Percentiles rank a stretch among this genome's conserved stretches.
Evolutionary conservation across 2,888 invertebrate species (phyloP).

Genomic region (Calameuta idolon): DNA sequence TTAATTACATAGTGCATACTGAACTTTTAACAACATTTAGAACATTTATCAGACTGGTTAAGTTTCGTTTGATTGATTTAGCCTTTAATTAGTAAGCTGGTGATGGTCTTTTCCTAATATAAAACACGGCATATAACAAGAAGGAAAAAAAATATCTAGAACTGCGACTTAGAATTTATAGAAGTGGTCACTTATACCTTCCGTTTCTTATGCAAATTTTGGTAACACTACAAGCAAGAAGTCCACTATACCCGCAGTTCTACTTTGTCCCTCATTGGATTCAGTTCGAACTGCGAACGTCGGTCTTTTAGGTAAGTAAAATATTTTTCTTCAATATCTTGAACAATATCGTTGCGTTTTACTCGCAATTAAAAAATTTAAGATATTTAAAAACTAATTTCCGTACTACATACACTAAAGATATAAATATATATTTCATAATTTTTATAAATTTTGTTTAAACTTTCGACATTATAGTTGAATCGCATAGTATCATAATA

Average conservation of each 20-base stretch:
- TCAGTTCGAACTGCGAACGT: conserved; percentile 12
- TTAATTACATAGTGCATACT: no score
- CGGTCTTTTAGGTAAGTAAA: neutral
- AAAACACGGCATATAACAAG: neutral
- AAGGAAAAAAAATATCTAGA: neutral
- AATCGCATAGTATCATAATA: neutral
- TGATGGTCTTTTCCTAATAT: no score
- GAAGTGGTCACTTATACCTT: neutral
- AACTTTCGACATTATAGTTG: neutral
- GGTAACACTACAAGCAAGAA: neutral
- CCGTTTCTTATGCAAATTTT: neutral
- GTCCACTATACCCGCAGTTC: conserved; percentile 25
- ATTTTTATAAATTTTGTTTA: neutral
- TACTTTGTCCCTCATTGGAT: conserved; percentile 27
- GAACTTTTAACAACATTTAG: no score
- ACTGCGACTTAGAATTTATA: neutral
- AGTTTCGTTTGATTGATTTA: no score
- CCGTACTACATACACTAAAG: neutral
- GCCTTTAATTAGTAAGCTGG: no score
- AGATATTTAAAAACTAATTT: neutral
- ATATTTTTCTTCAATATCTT: neutral
- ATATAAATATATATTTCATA: neutral
- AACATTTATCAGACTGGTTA: no score
- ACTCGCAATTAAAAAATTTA: neutral
- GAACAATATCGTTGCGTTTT: neutral